Evolutionary conservation across 2,888 invertebrate genomes (phyloP), one percentile per base, ranked within the genome.

Genomic region (Aplocera efformata): DNA sequence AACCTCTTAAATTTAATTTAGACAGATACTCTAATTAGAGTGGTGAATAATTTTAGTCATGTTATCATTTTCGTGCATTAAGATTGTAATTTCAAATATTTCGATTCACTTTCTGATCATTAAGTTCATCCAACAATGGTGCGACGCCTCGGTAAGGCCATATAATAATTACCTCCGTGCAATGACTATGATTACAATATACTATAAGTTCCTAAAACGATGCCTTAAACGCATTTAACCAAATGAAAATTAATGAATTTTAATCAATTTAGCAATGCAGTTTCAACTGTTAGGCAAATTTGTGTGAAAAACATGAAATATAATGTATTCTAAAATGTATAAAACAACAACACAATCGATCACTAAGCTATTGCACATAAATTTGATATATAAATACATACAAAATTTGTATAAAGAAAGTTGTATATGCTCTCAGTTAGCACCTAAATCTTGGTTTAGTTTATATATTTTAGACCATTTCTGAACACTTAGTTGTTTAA

Each of bases 361-460:
- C 17, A 28, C 11, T 17, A 26, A 38, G 10, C 34, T 40, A 37
- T 46, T 50, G 42, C 43, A 43, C 45, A 30, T 17, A 17, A 17
- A 24, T 40, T 10, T 32, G 30, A 31, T 26, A 36, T n/a, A 40
- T 48, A 48, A 29, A 40, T 44, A 10, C 25, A 43, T 32, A 44
- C 34, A 24, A n/a, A n/a, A n/a, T n/a, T n/a, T n/a, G n/a, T n/a
- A n/a, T n/a, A n/a, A n/a, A n/a, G n/a, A n/a, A n/a, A n/a, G n/a
- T n/a, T n/a, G n/a, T 67, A 65, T 63, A 67, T 65, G 60, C 66
- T 67, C 60, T 56, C 60, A 56, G 58, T 58, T 84, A 84, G 84
- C 84, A 85, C 85, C 84, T 70, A 74, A 72, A 72, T 65, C 63
- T 73, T 72, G 70, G n/a, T n/a, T n/a, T n/a, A n/a, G 57, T 65